A percentile compares a stretch with the other conserved stretches of the same genome.
Conservation (phyloP, 2,888 invertebrate species). For the Ceraclea dissimilis region DNA sequence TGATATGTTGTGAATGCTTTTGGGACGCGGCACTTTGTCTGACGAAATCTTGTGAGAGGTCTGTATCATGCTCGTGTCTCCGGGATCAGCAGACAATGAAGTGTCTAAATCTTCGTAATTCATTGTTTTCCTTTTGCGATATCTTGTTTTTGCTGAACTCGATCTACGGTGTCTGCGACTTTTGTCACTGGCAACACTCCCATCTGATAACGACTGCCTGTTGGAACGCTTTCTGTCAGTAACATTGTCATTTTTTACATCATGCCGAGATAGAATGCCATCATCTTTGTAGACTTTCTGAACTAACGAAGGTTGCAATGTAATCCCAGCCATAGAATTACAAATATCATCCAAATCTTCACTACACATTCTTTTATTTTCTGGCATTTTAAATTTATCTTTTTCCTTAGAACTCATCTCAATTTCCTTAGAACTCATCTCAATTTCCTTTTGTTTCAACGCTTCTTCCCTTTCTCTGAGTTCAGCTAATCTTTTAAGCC, state of each 20-base stretch:
- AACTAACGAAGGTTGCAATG: constrained; percentile 21
- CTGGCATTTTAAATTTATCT: not conserved
- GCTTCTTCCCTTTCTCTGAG: constrained; percentile 46
- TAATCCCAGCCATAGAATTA: constrained; percentile 21
- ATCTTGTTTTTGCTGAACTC: constrained; percentile 32
- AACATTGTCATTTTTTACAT: not conserved
- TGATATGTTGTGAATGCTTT: constrained; percentile 38
- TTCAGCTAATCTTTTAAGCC: constrained; percentile 49
- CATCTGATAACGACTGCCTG: constrained; percentile 15
- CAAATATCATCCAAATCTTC: constrained; percentile 33
- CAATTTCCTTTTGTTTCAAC: constrained; percentile 45
- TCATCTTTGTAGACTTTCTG: constrained; percentile 15
- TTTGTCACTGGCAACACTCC: constrained; percentile 13
- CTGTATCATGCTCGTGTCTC: constrained; percentile 47
- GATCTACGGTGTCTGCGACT: constrained; percentile 31
- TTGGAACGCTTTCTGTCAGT: not conserved
- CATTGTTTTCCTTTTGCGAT: constrained; percentile 35
- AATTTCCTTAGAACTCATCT: constrained; percentile 34
- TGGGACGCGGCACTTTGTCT: constrained; percentile 42
- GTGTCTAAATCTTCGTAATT: constrained; percentile 52
- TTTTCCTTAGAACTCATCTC: constrained; percentile 1
- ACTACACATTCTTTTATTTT: constrained; percentile 24
- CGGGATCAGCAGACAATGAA: constrained; percentile 51
- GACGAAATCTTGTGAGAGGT: constrained; percentile 46
- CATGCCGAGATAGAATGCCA: not conserved